phyloP scores from a whole-genome alignment of 1,140 invertebrate genomes.

The Tyrophagus putrescentiae region DNA sequence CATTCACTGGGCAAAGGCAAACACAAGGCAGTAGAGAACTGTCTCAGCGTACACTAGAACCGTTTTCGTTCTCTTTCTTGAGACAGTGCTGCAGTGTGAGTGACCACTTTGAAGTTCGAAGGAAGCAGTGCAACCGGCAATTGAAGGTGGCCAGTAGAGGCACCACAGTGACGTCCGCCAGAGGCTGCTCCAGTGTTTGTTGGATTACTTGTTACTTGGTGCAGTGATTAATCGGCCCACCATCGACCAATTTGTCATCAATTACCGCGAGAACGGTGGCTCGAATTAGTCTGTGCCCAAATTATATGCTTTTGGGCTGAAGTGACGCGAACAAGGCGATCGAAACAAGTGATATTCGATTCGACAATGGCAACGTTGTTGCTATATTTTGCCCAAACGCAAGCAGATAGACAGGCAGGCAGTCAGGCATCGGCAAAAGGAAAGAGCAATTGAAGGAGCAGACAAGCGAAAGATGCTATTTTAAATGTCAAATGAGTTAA shows the following conservation, averaged over 20 bases:
- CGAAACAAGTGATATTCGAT: too few species aligned
- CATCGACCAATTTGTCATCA: slow-evolving; percentile 6
- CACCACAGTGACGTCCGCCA: too few species aligned
- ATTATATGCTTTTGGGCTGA: slow-evolving; percentile 4
- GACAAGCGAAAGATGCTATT: slow-evolving; percentile 11
- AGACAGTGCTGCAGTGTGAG: too few species aligned
- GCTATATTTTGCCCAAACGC: neutral
- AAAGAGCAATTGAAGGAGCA: neutral
- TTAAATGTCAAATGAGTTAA: slow-evolving; percentile 16
- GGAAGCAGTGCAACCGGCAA: neutral
- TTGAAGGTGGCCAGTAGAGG: neutral
- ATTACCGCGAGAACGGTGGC: neutral
- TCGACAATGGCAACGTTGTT: slow-evolving; percentile 1
- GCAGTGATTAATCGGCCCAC: slow-evolving; percentile 8
- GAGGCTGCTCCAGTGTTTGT: too few species aligned
- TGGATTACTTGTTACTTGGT: too few species aligned
- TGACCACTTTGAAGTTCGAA: too few species aligned
- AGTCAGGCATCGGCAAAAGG: too few species aligned
- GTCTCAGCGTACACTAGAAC: too few species aligned
- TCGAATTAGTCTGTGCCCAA: neutral
- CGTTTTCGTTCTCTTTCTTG: too few species aligned
- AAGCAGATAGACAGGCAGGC: neutral
- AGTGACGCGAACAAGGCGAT: neutral
- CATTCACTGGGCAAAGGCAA: too few species aligned
- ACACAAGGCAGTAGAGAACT: too few species aligned